Evolutionary conservation across 2,888 invertebrate genomes (phyloP).

Genomic region (Agonopterix heracliana): DNA sequence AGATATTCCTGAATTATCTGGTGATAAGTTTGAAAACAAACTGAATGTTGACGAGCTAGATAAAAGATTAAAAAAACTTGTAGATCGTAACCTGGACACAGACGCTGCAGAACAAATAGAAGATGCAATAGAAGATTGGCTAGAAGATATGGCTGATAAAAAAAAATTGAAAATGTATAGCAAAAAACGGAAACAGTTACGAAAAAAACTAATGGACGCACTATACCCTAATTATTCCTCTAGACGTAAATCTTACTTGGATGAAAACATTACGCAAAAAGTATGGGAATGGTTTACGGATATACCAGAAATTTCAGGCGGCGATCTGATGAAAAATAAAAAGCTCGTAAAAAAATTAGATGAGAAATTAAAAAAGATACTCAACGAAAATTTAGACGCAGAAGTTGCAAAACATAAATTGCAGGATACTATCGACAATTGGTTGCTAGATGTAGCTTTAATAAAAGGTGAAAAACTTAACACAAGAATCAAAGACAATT

Average conservation of each 20-base stretch:
- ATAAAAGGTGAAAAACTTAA: neutral
- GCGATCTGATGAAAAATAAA: neutral
- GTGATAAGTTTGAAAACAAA: neutral
- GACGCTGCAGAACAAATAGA: constrained; percentile 5
- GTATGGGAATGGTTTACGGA: neutral
- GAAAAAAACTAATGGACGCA: too few relatives aligned
- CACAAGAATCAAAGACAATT: constrained; percentile 2
- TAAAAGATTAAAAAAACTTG: neutral
- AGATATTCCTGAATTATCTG: neutral
- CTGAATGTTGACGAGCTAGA: neutral
- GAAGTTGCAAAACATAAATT: neutral
- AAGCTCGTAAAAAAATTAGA: neutral
- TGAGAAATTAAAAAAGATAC: constrained; percentile 3
- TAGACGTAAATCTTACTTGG: too few relatives aligned
- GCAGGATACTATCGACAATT: neutral
- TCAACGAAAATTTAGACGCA: neutral
- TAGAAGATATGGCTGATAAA: neutral
- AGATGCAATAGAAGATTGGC: constrained; percentile 2
- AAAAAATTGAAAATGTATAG: too few relatives aligned
- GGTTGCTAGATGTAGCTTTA: neutral
- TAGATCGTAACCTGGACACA: neutral
- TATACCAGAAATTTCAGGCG: neutral
- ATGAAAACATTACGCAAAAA: neutral
- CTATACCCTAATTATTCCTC: too few relatives aligned
- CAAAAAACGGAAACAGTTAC: too few relatives aligned